phyloP scores from a whole-genome alignment of 2,888 invertebrate genomes.

The Leptinotarsa juncta region DNA sequence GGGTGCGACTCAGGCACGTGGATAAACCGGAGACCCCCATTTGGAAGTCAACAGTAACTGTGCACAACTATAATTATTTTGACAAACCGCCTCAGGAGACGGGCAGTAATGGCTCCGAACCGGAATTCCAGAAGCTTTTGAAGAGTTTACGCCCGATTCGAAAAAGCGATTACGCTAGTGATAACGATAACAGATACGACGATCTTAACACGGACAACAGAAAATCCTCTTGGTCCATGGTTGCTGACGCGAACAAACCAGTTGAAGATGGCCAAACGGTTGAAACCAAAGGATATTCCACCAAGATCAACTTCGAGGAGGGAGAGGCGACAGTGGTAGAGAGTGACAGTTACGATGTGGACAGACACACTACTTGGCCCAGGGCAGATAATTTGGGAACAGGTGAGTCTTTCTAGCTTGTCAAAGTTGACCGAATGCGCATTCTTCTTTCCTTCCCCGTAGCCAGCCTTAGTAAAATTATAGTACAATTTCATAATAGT shows the following conservation, averaged over 20 bases:
- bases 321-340: constrained; percentile 66
- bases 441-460: background rate
- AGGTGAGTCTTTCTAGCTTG: constrained; percentile 51
- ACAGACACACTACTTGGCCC: constrained; percentile 59
- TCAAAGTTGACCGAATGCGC: background rate
- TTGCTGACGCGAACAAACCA: constrained; percentile 67
- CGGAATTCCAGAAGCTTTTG: constrained; percentile 62
- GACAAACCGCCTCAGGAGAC: constrained; percentile 23
- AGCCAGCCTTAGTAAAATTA: background rate
- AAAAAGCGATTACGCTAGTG: constrained; percentile 53
- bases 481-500: too few species aligned
- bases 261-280: constrained; percentile 62
- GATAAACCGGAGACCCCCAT: constrained; percentile 59
- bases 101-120: constrained; percentile 41
- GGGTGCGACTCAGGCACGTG: constrained; percentile 67
- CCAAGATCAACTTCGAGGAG: constrained; percentile 70
- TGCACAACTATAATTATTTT: constrained; percentile 59
- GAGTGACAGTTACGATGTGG: constrained; percentile 52
- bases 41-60: constrained; percentile 66
- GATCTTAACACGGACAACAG: constrained; percentile 42
- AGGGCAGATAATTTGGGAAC: constrained; percentile 57
- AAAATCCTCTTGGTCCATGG: constrained; percentile 63
- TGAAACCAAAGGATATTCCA: constrained; percentile 69
- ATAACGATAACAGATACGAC: constrained; percentile 44
- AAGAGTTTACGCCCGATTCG: constrained; percentile 58